A percentile compares a stretch with the other conserved stretches of the same genome.
Conservation (phyloP, 2,888 invertebrate genomes). For the Chirona hameri region DNA sequence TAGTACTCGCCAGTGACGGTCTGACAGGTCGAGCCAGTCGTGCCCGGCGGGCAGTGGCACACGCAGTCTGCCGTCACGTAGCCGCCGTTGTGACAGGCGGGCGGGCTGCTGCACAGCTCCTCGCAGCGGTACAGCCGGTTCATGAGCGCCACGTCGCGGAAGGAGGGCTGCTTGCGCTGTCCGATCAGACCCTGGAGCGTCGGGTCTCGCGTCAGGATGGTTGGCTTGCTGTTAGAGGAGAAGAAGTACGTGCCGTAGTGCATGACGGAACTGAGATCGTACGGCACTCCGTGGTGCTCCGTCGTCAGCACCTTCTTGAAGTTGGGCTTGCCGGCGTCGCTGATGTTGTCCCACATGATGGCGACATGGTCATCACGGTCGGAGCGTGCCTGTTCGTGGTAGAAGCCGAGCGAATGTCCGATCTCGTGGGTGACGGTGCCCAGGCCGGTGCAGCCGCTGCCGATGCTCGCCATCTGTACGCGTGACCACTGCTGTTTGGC, state of each 20-base stretch:
- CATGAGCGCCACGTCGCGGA: background rate
- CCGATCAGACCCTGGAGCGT: constrained; percentile 6
- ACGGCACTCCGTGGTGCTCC: background rate
- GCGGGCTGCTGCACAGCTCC: background rate
- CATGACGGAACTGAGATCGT: constrained; percentile 10
- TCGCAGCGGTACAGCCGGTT: constrained; percentile 12
- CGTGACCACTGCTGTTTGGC: background rate
- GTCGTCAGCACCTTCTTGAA: background rate
- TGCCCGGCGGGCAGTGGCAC: constrained; percentile 24
- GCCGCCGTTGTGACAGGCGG: constrained; percentile 22
- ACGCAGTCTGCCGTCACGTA: background rate
- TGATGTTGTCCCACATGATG: constrained; percentile 4
- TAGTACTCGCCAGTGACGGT: background rate
- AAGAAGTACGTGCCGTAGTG: background rate
- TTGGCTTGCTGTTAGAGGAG: background rate
- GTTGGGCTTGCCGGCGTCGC: background rate
- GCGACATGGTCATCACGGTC: constrained; percentile 65
- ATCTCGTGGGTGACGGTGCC: constrained; percentile 58
- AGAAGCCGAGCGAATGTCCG: constrained; percentile 75
- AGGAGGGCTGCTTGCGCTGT: background rate
- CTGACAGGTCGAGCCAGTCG: too few species aligned
- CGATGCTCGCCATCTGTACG: background rate
- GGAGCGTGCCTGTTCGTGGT: constrained; percentile 73
- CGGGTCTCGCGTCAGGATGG: background rate
- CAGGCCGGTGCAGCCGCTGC: background rate